These are phyloP conservation scores for Oreochromis tanganicae DNA, from an alignment of 2,113 vertebrate genomes.

Conservation along the genomic window DNA sequence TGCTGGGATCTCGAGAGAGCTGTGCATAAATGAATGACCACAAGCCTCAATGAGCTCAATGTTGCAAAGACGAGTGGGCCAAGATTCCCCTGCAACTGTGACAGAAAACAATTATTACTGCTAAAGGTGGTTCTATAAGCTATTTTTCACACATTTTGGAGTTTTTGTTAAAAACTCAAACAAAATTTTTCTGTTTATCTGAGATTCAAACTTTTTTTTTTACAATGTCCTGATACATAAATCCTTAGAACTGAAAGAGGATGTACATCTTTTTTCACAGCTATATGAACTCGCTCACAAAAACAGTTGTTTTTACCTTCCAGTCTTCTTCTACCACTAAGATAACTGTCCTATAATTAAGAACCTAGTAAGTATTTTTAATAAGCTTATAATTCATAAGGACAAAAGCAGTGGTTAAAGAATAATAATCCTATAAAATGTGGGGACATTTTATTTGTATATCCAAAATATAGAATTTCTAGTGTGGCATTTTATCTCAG, in stretches of 20 bases:
- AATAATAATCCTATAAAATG: background rate
- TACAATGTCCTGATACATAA: background rate
- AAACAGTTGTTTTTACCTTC: accelerated
- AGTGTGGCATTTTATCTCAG: background rate
- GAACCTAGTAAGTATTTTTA: background rate
- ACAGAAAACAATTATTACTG: background rate
- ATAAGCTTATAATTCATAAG: background rate
- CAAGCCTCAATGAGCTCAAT: background rate
- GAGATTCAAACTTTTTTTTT: background rate
- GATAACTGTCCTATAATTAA: background rate
- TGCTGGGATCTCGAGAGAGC: background rate
- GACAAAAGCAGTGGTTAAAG: background rate
- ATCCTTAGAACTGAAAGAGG: background rate
- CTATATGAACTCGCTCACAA: background rate
- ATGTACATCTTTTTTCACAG: background rate
- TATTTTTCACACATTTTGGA: background rate
- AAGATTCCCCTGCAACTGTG: background rate
- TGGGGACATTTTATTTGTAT: background rate
- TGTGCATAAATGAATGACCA: background rate
- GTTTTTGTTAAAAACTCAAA: background rate
- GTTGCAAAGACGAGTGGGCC: accelerated
- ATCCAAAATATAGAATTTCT: background rate
- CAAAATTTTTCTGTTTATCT: background rate
- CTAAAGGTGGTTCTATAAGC: background rate
- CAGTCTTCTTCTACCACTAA: background rate